These are phyloP conservation scores for Drosophila sordidapex DNA, from an alignment of 2,888 invertebrate genomes.

Conservation along the genomic window DNA sequence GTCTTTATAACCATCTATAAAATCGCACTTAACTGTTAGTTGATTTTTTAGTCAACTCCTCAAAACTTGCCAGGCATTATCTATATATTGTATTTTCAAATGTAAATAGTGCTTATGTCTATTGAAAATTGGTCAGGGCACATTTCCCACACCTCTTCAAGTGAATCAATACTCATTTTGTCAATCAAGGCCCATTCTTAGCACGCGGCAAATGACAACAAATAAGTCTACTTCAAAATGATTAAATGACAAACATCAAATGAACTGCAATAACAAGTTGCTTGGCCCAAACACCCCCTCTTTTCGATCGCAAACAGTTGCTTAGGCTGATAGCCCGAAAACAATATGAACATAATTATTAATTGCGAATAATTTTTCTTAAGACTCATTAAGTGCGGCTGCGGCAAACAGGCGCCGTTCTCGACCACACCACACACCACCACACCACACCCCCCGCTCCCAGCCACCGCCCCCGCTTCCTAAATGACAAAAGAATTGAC, in stretches of 20 bases:
- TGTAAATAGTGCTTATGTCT: not conserved
- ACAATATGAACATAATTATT: conserved; percentile 80
- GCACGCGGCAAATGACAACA: conserved; percentile 61
- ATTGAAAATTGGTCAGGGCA: not conserved
- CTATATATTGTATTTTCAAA: not conserved
- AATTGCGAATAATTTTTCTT: conserved; percentile 80
- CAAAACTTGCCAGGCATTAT: not conserved
- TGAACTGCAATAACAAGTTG: conserved; percentile 74
- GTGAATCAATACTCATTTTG: conserved; percentile 6
- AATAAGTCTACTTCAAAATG: conserved; percentile 74
- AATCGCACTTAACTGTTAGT: not conserved
- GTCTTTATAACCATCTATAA: not conserved
- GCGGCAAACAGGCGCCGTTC: conserved; percentile 68
- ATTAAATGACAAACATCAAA: conserved; percentile 80
- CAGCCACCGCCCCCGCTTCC: conserved; percentile 23
- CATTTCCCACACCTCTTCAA: not conserved
- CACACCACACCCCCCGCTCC: conserved; percentile 9
- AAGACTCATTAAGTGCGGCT: conserved; percentile 78
- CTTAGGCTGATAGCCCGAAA: conserved; percentile 50
- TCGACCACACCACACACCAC: conserved; percentile 32
- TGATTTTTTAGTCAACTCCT: not conserved
- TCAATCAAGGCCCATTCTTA: conserved; percentile 50
- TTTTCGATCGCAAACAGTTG: conserved; percentile 34
- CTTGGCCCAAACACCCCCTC: conserved; percentile 18
- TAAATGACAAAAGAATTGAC: conserved; percentile 80